Percentiles rank a stretch among this genome's conserved stretches.
Evolutionary conservation across 2,113 vertebrate species (phyloP).

Genomic region (Suncus etruscus): DNA sequence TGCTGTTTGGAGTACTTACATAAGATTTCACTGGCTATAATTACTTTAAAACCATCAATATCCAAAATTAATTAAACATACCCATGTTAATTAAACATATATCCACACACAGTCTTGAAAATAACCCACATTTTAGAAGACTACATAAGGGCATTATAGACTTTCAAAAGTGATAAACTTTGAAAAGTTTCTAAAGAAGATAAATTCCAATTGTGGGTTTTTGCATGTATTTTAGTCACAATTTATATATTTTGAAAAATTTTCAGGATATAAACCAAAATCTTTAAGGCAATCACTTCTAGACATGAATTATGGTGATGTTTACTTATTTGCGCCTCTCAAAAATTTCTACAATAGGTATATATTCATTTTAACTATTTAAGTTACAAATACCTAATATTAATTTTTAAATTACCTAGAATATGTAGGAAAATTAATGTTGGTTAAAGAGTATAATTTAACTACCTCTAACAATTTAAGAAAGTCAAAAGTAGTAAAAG

Average conservation of each 20-base stretch:
- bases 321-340: slow-evolving; percentile 27
- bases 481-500: background rate
- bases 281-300: slow-evolving; percentile 21
- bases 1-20: background rate
- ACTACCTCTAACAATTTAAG: slow-evolving; percentile 19
- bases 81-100: background rate
- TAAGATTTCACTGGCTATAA: background rate
- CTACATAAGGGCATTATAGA: background rate
- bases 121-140: slow-evolving; percentile 16
- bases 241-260: background rate
- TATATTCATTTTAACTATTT: slow-evolving; percentile 8
- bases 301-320: background rate
- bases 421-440: background rate
- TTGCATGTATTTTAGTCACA: background rate
- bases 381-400: background rate
- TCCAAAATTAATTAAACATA: background rate
- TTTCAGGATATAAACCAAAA: background rate
- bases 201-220: background rate
- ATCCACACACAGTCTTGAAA: background rate
- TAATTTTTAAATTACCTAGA: background rate
- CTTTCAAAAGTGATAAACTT: background rate
- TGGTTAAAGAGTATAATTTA: background rate
- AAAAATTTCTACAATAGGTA: background rate
- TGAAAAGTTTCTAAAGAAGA: background rate
- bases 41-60: background rate